Evolutionary conservation across 2,888 invertebrate species (phyloP), one percentile per base, ranked within the genome.

Genomic region (Pterostichus niger): DNA sequence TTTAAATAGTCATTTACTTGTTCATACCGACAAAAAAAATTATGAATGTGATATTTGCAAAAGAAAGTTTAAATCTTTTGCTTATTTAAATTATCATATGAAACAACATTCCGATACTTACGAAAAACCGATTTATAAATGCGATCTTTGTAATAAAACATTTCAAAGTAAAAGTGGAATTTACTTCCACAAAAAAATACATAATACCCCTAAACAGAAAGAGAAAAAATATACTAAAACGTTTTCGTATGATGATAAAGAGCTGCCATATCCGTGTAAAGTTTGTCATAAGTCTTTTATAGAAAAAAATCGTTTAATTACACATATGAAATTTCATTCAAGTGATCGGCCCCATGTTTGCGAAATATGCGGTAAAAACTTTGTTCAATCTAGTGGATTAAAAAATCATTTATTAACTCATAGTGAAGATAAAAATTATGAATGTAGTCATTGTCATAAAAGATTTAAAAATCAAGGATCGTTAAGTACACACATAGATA

Each of bases 331-430:
- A 6, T 11, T 10, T 9, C 61, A 78, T n/a, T 33, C 31, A 6
- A 33, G 35, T 9, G 35, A 59, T 10, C 59, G 52, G 3, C n/a
- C 15, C 6, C 44, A 78, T 31, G 9, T 61, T 33, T 78, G 78
- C 17, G 78, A 78, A 7, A 13, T 78, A 11, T 78, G 78, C 40
- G 78, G 78, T 5, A 78, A 78, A 40, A 44, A 7, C 10, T 78
- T 59, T 11, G 40, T 78, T 10, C 40, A 40, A n/a, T 49, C 49
- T n/a, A 6, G 49, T 5, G 11, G n/a, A 49, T 13, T 49, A n/a
- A 49, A 49, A 49, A 49, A 49, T 13, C 49, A 49, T 49, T 11
- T 13, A 49, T n/a, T 49, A n/a, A 49, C 49, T 49, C 49, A 49
- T n/a, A 49, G n/a, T n/a, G 49, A 49, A 9, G 49, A 49, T 9